These are phyloP conservation scores for Rhagologus leucostigma DNA, from an alignment of 2,113 vertebrate genomes.

Conservation along the genomic window DNA sequence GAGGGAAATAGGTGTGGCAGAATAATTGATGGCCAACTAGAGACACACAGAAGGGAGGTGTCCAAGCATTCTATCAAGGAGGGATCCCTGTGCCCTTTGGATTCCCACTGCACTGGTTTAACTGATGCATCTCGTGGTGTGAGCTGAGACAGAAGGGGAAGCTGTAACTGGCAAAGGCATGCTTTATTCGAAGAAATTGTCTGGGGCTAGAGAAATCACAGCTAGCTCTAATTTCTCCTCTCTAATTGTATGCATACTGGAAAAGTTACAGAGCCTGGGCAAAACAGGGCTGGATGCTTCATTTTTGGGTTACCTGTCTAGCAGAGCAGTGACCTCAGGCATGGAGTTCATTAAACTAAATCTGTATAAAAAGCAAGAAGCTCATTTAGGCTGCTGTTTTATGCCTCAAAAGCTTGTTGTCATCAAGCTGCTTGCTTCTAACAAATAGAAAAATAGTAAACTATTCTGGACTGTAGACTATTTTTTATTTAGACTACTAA, in stretches of 20 bases:
- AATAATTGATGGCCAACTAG: neutral
- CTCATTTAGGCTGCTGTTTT: neutral
- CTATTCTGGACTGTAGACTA: neutral
- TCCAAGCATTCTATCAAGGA: neutral
- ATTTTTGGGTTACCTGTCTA: neutral
- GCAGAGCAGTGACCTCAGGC: neutral
- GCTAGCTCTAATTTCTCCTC: neutral
- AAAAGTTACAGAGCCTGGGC: neutral
- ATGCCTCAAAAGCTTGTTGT: neutral
- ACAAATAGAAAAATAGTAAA: neutral
- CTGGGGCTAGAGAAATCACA: neutral
- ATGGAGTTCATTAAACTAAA: neutral
- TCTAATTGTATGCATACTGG: neutral
- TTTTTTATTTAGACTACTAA: neutral
- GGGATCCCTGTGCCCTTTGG: neutral
- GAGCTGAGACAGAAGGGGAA: neutral
- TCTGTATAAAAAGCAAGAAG: neutral
- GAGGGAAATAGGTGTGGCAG: neutral
- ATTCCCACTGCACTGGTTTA: neutral
- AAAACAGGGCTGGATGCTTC: neutral
- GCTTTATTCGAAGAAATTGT: neutral
- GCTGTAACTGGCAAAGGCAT: neutral
- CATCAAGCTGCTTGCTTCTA: neutral
- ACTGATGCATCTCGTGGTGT: neutral
- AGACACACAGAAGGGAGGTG: neutral